Percentiles rank a stretch among this genome's conserved stretches.
These are phyloP conservation scores for Dendrolimus kikuchii DNA, from an alignment of 1,140 invertebrate genomes.

Conservation along the genomic window DNA sequence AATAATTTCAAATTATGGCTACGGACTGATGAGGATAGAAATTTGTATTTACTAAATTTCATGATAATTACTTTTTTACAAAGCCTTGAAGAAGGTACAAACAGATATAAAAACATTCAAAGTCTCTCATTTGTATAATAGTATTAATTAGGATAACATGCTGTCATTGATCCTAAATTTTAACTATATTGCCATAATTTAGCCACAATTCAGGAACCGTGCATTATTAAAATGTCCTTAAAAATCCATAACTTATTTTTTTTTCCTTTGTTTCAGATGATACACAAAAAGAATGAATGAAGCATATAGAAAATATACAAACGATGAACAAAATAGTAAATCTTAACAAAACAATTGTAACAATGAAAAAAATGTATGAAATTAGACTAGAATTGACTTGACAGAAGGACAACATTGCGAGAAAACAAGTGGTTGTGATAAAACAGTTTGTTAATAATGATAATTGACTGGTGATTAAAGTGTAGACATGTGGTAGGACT, in stretches of 20 bases:
- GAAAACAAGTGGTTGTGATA: constrained; percentile 19
- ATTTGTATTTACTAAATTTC: no score
- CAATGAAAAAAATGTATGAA: constrained; percentile 37
- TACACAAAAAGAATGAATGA: constrained; percentile 30
- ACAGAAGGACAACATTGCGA: constrained; percentile 23
- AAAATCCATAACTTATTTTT: constrained; percentile 21
- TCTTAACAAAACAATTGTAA: constrained; percentile 30
- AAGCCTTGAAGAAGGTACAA: no score
- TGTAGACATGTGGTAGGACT: constrained; percentile 33
- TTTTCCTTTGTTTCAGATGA: constrained; percentile 49
- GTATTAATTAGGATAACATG: no score
- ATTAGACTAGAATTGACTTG: constrained; percentile 55
- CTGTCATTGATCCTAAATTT: no score
- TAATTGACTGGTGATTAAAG: constrained; percentile 21
- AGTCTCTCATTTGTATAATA: no score
- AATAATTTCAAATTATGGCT: no score
- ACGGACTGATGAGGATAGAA: no score
- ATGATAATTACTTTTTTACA: no score
- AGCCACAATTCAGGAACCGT: no score
- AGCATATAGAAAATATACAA: constrained; percentile 10
- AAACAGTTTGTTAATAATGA: constrained; percentile 12
- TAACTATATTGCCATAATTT: no score
- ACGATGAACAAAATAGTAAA: constrained; percentile 27
- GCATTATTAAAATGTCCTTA: no score
- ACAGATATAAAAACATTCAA: no score